Base-by-base conservation (phyloP, 2,113 vertebrate species). In the Ancistrus triradiatus region DNA sequence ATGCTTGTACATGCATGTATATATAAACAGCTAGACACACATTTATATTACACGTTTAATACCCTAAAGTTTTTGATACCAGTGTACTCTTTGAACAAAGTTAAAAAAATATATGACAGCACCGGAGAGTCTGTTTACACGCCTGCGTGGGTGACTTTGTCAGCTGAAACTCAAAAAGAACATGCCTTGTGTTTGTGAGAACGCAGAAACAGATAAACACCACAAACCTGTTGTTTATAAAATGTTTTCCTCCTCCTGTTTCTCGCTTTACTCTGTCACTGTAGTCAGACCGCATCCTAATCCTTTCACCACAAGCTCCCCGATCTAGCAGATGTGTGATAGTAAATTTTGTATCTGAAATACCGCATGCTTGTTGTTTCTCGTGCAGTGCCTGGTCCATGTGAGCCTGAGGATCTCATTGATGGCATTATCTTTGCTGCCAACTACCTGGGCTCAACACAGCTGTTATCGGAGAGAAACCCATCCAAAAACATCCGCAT, bases 401-500 rank as follows among this genome's bases (percentile, higher is more conserved):
- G 96, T 35, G 96, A 98, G 68, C 95, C 96, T 0, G 96, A 99
- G 74, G 96, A 99, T 79, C 93, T 99, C 79, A 98, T 99, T 28
- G 96, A 98, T 79, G 96, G 96, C 14, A 99, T 99, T 84, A 99
- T 98, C 83, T 99, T 98, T 59, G 95, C 95, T 35, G 96, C 95
- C 80, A 98, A 98, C 85, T 98, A 98, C 84, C 80, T 99, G 88
- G 96, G 96, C 63, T 98, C 96, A 65, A 98, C 96, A 2, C 96
- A 99, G 88, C 88, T 99, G 76, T 90, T 99, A 6, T 99, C 96
- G 0, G 96, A 98, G 79, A 88, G 95, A 51, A 99, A 98, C 81
- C 96, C 96, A 0, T 99, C 96, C 77, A 98, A 98, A 79, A 98
- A 97, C 88, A 94, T 99, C 70, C 80, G 96, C 0, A 99, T 98